phyloP scores from a whole-genome alignment of 2,888 invertebrate genomes.

The Conus canariensis region DNA sequence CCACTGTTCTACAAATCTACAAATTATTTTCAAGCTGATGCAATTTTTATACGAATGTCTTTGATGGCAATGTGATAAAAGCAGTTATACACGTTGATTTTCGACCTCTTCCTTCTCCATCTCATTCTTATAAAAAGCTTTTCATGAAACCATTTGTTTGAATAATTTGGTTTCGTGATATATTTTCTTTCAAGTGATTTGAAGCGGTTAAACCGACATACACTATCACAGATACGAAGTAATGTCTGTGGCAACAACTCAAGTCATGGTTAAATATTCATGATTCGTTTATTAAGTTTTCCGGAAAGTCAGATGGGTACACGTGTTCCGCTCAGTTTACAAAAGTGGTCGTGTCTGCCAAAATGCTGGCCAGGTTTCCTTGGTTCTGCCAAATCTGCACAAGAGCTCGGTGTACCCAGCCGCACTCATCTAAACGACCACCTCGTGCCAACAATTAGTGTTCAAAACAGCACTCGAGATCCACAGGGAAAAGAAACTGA shows the following conservation, averaged over 20 bases:
- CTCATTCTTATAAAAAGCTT: too few species aligned
- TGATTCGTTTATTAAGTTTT: background rate
- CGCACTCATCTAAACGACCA: background rate
- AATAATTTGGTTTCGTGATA: too few species aligned
- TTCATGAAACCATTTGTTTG: too few species aligned
- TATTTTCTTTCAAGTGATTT: too few species aligned
- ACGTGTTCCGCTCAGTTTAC: background rate
- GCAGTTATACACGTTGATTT: too few species aligned
- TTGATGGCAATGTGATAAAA: too few species aligned
- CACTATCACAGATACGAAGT: too few species aligned
- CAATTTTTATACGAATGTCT: too few species aligned
- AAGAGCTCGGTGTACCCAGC: background rate
- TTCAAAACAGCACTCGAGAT: background rate
- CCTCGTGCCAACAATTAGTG: background rate
- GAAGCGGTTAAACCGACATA: too few species aligned
- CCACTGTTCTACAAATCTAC: background rate
- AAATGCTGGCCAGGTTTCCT: background rate
- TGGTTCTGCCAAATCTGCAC: background rate
- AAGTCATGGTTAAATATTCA: background rate
- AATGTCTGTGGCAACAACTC: background rate
- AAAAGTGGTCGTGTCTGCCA: slow-evolving; percentile 2
- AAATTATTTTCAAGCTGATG: background rate
- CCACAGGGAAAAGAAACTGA: background rate
- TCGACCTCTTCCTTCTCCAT: too few species aligned
- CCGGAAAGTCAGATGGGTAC: background rate